These are phyloP conservation scores for Ricordea florida DNA, from an alignment of 92 coral and sea anemone genomes.

Conservation along the genomic window DNA sequence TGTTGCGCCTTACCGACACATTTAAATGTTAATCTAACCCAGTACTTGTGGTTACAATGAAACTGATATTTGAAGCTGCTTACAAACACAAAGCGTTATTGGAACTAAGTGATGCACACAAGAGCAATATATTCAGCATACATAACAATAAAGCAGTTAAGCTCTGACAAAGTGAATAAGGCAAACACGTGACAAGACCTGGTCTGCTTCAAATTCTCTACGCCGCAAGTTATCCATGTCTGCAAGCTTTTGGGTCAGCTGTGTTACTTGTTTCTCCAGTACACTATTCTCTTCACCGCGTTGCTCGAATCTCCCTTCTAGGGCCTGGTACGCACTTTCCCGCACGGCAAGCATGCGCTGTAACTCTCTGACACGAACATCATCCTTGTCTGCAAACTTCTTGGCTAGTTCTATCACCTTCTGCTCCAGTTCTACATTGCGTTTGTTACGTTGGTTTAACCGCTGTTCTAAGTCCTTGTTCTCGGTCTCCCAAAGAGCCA, in stretches of 20 bases:
- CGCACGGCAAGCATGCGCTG: conserved; percentile 71
- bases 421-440: conserved; percentile 56
- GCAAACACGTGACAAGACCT: conserved; percentile 65
- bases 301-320: conserved; percentile 53
- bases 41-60: too few species aligned
- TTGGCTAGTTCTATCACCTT: conserved; percentile 62
- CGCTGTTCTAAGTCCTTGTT: conserved; percentile 44
- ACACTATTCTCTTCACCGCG: conserved; percentile 52
- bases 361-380: conserved; percentile 62
- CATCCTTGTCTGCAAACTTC: conserved; percentile 80
- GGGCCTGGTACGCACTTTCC: conserved; percentile 48
- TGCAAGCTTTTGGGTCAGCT: conserved; percentile 86
- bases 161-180: background rate
- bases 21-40: too few species aligned
- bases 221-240: conserved; percentile 76
- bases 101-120: too few species aligned
- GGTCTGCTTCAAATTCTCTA: conserved; percentile 68
- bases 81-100: too few species aligned
- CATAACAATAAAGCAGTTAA: background rate
- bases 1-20: too few species aligned
- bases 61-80: too few species aligned
- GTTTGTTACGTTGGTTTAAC: conserved; percentile 38
- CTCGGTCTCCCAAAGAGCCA: conserved; percentile 60
- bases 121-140: background rate
- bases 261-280: conserved; percentile 72